Evolutionary conservation across 2,113 vertebrate species (phyloP), one percentile per base, ranked within the genome.

Genomic region (Riparia riparia): DNA sequence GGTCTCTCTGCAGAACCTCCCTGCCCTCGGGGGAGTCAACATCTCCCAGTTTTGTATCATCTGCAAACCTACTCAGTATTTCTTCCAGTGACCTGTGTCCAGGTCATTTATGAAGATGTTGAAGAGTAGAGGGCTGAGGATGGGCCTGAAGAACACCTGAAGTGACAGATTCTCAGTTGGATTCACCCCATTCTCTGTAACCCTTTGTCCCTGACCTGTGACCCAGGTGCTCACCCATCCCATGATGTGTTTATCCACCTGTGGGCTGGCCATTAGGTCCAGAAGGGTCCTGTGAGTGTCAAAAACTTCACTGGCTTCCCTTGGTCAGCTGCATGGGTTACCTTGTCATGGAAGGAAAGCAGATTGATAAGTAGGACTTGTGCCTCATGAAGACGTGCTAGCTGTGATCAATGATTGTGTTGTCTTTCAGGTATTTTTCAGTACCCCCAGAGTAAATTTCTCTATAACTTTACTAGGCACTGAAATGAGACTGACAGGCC

Each of bases 321-420:
- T 37, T 83, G 25, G 58, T 20, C 47, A 17, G 8, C 56, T 63
- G 32, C 3, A 20, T 61, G 45, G 20, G 57, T 31, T 14, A 26
- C 21, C 26, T 17, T 14, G 17, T 32, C 39, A 53, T 20, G 12
- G 17, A 44, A 83, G 14, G 32, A 64, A 45, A 32, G 7, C 41
- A 56, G 14, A 12, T 15, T 47, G 39, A 47, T 32, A 26, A 37
- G 8, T 13, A 45, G 26, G 20, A 26, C 7, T 34, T 82, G 9
- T 3, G 4, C 34, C 45, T 44, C 37, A 10, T 28, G 34, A 31
- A 53, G 39, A 3, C 5, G 2, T 17, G 25, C 47, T 45, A 31
- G 47, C 57, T 73, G 49, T 64, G n/a, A 64, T 22, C 1, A 0
- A 7, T 39, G 22, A 21, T 17, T 54, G 32, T 0, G 0, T 21